Base-by-base conservation (phyloP, 2,113 vertebrate genomes). In the Ctenomys sociabilis region DNA sequence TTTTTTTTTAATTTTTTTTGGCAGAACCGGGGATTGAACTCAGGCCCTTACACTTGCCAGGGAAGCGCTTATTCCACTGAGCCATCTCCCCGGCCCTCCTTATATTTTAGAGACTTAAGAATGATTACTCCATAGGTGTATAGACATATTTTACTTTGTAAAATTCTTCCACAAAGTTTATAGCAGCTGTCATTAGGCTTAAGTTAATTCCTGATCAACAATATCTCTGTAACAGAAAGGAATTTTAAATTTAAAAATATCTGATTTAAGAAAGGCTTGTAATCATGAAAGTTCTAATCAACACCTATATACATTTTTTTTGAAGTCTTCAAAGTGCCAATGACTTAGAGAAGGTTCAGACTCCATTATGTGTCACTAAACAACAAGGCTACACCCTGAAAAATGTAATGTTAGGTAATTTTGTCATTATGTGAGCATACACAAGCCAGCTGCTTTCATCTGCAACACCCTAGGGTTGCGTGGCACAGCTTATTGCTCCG, bases 161-260 rank as follows among this genome's bases (percentile, higher is more conserved):
- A 61, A 77, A 49, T 86, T 95, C 21, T 21, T 81, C 93, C 28
- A 54, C 35, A 84, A 78, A 97, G n/a, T 68, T 78, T 54, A 7
- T 5, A 85, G 77, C 82, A 22, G 57, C 37, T 92, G 28, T 30
- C 28, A 40, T 57, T 77, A 24, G 11, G 70, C 21, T 85, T 73
- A 30, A 93, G 87, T 45, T 64, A 94, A 75, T 93, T 93, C n/a
- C 43, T 64, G 88, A 8, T 83, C 43, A 4, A n/a, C 61, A 35
- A 72, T 77, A n/a, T 75, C 94, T 6, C 11, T n/a, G 68, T 59
- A 75, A 96, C 35, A 86, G 37, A 77, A 90, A 89, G 57, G 24
- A 70, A 96, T 95, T 96, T 83, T 64, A 94, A 13, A 64, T 45
- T 95, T 85, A 45, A 57, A 85, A 52, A 84, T 35, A 82, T 85